Conservation (phyloP, 2,797 vertebrate species). For the Darevskia nairensis region DNA sequence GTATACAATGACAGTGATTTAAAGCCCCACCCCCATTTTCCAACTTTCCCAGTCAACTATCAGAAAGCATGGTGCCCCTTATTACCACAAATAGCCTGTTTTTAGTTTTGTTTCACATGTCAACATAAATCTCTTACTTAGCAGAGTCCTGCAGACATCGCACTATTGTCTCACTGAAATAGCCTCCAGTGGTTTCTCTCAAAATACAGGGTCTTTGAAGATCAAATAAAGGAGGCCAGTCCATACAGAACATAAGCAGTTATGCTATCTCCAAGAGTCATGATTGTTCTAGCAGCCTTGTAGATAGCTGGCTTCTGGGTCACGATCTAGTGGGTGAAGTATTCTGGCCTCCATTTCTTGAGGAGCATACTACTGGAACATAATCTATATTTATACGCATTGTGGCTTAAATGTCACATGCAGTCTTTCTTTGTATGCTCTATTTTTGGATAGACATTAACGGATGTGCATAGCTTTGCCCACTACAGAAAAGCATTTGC, state of each 20-base stretch:
- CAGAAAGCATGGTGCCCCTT: conserved; percentile 65
- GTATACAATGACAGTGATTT: neutral
- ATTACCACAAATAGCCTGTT: conserved; percentile 65
- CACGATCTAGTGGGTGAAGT: conserved; percentile 56
- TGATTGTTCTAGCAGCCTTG: conserved; percentile 53
- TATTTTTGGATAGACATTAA: conserved; percentile 57
- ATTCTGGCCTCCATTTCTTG: conserved; percentile 47
- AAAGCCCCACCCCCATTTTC: conserved; percentile 47
- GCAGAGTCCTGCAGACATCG: conserved; percentile 60
- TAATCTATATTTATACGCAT: conserved; percentile 61
- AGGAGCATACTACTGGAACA: conserved; percentile 51
- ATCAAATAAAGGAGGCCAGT: conserved; percentile 72
- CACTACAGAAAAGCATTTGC: conserved; percentile 39
- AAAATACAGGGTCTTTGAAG: conserved; percentile 71
- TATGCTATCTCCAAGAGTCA: conserved; percentile 61
- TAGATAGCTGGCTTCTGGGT: conserved; percentile 53
- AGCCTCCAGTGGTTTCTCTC: conserved; percentile 62
- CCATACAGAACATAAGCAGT: conserved; percentile 66
- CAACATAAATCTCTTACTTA: conserved; percentile 71
- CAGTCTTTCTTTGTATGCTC: conserved; percentile 67
- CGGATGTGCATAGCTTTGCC: conserved; percentile 56
- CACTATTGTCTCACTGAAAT: conserved; percentile 69
- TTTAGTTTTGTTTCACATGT: conserved; percentile 73
- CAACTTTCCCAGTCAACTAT: conserved; percentile 58
- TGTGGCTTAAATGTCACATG: conserved; percentile 59